These are phyloP conservation scores for Conistra vaccinii DNA, from an alignment of 2,888 invertebrate species.

Conservation along the genomic window DNA sequence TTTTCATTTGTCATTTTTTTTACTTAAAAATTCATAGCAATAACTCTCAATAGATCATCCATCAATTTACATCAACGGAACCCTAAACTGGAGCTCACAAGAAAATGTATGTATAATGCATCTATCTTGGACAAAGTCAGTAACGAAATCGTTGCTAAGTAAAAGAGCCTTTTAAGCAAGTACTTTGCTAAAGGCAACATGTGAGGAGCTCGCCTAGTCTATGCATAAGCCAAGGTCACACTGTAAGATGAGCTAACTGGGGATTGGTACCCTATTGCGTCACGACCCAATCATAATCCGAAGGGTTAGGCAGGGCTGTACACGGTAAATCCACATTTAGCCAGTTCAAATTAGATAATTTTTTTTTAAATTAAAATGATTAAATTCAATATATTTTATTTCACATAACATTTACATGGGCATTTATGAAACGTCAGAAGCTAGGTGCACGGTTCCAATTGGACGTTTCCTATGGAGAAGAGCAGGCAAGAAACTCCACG, in stretches of 20 bases:
- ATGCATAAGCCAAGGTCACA: slow-evolving; percentile 28
- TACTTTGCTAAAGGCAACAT: slow-evolving; percentile 53
- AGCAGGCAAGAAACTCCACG: no score
- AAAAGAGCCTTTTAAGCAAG: slow-evolving; percentile 63
- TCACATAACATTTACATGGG: no score
- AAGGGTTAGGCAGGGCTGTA: neutral
- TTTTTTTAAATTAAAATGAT: no score
- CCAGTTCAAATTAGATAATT: no score
- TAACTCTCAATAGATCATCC: slow-evolving; percentile 6
- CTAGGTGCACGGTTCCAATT: no score
- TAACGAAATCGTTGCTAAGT: slow-evolving; percentile 63
- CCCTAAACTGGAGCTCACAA: slow-evolving; percentile 2
- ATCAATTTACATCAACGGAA: slow-evolving; percentile 12
- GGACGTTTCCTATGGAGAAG: no score
- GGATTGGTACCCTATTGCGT: neutral
- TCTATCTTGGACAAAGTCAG: slow-evolving; percentile 50
- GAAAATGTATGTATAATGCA: slow-evolving; percentile 55
- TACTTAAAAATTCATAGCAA: neutral
- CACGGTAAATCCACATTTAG: no score
- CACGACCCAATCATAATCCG: neutral
- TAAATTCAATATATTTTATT: no score
- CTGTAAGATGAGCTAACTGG: slow-evolving; percentile 14
- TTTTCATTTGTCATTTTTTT: no score
- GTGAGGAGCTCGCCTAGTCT: slow-evolving; percentile 44
- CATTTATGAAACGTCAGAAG: no score